Evolutionary conservation across 2,888 invertebrate genomes (phyloP).

Genomic region (Teleiodes luculella): DNA sequence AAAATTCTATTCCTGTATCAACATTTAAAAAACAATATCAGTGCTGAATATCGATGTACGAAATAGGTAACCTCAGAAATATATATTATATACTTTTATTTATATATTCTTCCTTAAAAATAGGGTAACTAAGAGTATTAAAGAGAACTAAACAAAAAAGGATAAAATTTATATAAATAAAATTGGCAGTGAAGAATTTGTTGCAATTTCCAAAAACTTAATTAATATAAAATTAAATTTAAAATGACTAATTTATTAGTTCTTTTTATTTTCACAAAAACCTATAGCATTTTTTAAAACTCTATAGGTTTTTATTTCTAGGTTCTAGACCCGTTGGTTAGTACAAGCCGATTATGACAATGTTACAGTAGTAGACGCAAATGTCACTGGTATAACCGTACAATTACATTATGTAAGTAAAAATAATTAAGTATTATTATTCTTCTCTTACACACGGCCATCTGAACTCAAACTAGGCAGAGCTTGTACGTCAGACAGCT

Average conservation of each 20-base stretch:
- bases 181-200: constrained; percentile 45
- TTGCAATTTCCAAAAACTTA: constrained; percentile 17
- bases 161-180: constrained; percentile 31
- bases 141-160: constrained; percentile 23
- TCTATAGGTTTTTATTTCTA: constrained; percentile 47
- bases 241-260: constrained; percentile 20
- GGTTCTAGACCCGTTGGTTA: constrained; percentile 45
- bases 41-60: constrained; percentile 18
- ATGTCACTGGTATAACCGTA: no score
- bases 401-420: no score
- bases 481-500: no score
- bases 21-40: constrained; percentile 25
- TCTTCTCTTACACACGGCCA: no score
- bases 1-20: not conserved
- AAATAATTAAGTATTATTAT: no score
- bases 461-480: no score
- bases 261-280: constrained; percentile 16
- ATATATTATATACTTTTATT: constrained; percentile 20
- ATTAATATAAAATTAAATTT: constrained; percentile 15
- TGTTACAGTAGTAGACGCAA: no score
- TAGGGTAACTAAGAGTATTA: constrained; percentile 58
- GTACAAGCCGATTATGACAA: constrained; percentile 26
- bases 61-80: constrained; percentile 52
- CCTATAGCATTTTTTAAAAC: constrained; percentile 20
- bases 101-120: constrained; percentile 27